Base-by-base conservation (phyloP, 2,888 invertebrate species). In the Lutraria lutraria region DNA sequence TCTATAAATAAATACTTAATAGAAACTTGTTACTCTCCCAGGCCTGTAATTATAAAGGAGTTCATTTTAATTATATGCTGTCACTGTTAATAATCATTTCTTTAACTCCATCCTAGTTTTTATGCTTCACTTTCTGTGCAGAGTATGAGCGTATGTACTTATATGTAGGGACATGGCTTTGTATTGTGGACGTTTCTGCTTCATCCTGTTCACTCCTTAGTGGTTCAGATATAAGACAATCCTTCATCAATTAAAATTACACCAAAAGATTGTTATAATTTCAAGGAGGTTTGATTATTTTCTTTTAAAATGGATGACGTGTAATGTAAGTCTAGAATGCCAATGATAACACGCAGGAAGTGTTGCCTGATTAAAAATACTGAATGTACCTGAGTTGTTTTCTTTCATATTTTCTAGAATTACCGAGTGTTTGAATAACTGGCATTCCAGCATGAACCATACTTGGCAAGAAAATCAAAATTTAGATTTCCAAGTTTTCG, bases 351-450 rank as follows among this genome's bases (percentile, higher is more conserved):
- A 21, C 60, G 25, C 63, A 25, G 25, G 63, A n/a, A 68, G 63
- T 8, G 63, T 25, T 68, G 63, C 25, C 25, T n/a, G 63, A 68
- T 68, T 68, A 68, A 68, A 68, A 68, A 25, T n/a, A 68, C 25
- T 68, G 25, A 79, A 29, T 16, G 72, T 52, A 79, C 79, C 52
- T 79, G 79, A 13, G 79, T 19, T 79, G n/a, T 83, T 72, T 52
- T 72, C 83, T 83, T 83, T 83, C 72, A 83, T 72, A 72, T 31
- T 52, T 52, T 29, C 84, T 84, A 53, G 29, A 29, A 54, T 84
- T 84, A 76, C 84, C 53, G 13, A 15, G 25, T 76, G 84, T 84
- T 84, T 76, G 52, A 76, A 76, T 76, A 31, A 19, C 76, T 34
- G 16, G 25, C 76, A 76, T 76, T 76, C 76, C 34, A 19, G 76